phyloP scores from a whole-genome alignment of 2,113 vertebrate genomes.

The Malurus cyaneus region DNA sequence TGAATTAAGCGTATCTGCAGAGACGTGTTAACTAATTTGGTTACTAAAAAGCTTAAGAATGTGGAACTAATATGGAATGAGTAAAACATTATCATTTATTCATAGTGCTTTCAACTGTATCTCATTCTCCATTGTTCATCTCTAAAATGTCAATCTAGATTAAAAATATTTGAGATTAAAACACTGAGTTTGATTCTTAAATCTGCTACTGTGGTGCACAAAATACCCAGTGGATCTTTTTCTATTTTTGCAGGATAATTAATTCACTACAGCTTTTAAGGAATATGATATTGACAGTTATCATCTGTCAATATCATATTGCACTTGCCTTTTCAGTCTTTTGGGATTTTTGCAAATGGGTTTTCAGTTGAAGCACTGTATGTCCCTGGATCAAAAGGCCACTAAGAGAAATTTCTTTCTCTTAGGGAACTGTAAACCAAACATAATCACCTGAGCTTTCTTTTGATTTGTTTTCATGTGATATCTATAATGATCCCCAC shows the following conservation, averaged over 20 bases:
- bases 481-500: not conserved
- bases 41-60: conserved; percentile 7
- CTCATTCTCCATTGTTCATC: not conserved
- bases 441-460: not conserved
- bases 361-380: not conserved
- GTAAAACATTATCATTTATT: not conserved
- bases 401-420: not conserved
- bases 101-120: not conserved
- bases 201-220: not conserved
- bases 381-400: not conserved
- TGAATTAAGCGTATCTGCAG: not conserved
- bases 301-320: not conserved
- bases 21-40: not conserved
- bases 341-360: not conserved
- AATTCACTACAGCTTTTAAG: not conserved
- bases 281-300: not conserved
- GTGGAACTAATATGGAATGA: not conserved
- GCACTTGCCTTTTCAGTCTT: not conserved
- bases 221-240: not conserved
- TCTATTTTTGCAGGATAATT: not conserved
- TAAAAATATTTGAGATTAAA: not conserved
- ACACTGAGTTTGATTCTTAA: not conserved
- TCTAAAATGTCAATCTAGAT: not conserved
- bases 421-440: not conserved
- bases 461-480: not conserved